Base-by-base conservation (phyloP, 2,113 vertebrate genomes). In the Lutjanus erythropterus region DNA sequence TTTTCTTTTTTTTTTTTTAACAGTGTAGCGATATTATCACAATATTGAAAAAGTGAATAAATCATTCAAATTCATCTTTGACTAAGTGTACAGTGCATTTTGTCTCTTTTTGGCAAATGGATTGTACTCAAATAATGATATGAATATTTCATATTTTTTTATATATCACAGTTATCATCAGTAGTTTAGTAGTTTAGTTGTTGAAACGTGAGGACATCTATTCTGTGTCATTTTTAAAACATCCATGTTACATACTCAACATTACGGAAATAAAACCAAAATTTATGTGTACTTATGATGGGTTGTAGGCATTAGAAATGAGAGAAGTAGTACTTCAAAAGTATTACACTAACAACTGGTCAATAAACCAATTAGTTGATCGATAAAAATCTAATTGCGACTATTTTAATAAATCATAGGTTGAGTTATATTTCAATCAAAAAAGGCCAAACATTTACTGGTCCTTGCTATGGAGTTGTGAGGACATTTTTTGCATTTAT, bases 191-290 rank as follows among this genome's bases (percentile, higher is more conserved):
- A n/a, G 53, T 71, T 71, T 33, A 37, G 23, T 53, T 23, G 11
- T 59, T 52, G 14, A 27, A 50, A n/a, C 29, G 10, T 23, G 5
- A 73, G 23, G 8, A 44, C 37, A 3, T 59, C 46, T 76, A 18
- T 25, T 2, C n/a, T 23, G 19, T 77, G 27, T n/a, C 29, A 1
- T 39, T 35, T 68, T 18, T 10, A 39, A 39, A 39, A 62, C 15
- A 21, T 27, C 12, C 19, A 11, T 12, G 19, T 0, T 12, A 12
- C 11, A 5, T 16, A 23, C 5, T 47, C 9, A 61, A 15, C 35
- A 44, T 44, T 67, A 35, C 73, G 69, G n/a, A 55, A 73, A 83
- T 83, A 23, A 56, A 21, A 61, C 46, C 61, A 35, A 46, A 59
- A 67, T 5, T 61, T 69, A 50, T 37, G 9, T 58, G 49, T 56